Conservation (phyloP, 2,113 vertebrate genomes). For the Pedionomus torquatus region DNA sequence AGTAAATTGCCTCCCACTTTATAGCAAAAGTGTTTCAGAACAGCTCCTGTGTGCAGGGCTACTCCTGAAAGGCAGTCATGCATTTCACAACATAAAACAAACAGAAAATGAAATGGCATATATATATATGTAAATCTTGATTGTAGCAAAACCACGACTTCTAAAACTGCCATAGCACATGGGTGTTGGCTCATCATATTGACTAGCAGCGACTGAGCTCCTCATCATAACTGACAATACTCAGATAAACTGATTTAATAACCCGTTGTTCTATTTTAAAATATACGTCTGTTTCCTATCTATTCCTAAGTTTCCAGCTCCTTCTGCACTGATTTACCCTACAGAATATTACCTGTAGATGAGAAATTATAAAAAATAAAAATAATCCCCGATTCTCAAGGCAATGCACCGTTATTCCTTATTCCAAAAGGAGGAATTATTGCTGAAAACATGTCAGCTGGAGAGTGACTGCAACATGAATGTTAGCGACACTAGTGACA, state of each 20-base stretch:
- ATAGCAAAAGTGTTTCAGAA: constrained; percentile 33
- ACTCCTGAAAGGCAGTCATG: not conserved
- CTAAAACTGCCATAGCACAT: not conserved
- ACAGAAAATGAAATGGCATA: not conserved
- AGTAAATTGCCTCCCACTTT: constrained; percentile 69
- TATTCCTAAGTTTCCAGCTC: not conserved
- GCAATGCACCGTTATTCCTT: not conserved
- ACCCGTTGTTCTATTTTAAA: not conserved
- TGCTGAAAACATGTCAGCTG: not conserved
- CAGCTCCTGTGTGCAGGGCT: constrained; percentile 34
- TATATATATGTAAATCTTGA: not conserved
- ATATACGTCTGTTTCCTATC: not conserved
- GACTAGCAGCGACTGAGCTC: not conserved
- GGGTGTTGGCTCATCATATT: not conserved
- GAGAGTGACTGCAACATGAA: not conserved
- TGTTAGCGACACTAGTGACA: no score
- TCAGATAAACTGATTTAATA: not conserved
- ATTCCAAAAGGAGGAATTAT: not conserved
- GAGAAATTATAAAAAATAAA: not conserved
- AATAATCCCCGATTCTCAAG: not conserved
- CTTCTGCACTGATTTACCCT: not conserved
- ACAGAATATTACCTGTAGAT: not conserved
- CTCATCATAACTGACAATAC: not conserved
- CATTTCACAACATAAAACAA: not conserved
- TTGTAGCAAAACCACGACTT: not conserved